Evolutionary conservation across 2,888 invertebrate species (phyloP).

Genomic region (Siphlonurus alternatus): DNA sequence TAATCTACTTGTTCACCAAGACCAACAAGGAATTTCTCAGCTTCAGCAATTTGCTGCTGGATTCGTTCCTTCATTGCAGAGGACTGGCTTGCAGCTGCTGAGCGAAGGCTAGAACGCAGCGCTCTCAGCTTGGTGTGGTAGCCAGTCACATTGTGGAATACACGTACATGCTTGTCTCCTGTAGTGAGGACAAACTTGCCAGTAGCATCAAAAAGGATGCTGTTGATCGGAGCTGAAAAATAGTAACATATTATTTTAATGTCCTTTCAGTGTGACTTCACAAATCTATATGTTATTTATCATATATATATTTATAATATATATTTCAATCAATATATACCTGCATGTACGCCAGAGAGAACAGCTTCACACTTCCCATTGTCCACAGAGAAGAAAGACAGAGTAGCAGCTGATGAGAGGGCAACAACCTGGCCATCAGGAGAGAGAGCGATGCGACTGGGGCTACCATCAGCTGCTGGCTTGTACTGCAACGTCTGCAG

Average conservation of each 20-base stretch:
- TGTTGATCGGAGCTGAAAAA: constrained; percentile 45
- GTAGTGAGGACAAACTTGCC: constrained; percentile 55
- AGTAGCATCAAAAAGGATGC: constrained; percentile 54
- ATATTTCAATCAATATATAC: constrained; percentile 16
- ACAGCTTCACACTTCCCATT: constrained; percentile 45
- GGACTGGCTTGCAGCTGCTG: constrained; percentile 32
- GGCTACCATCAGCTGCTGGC: constrained; percentile 29
- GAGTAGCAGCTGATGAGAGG: constrained; percentile 41
- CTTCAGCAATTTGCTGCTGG: constrained; percentile 45
- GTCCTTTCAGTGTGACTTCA: neutral
- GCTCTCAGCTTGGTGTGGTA: constrained; percentile 32
- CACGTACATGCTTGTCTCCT: constrained; percentile 57
- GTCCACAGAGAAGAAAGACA: constrained; percentile 53
- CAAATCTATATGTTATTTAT: neutral
- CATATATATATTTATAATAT: neutral
- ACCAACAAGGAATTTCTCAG: constrained; percentile 27
- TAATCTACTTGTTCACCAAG: constrained; percentile 3
- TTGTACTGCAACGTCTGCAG: constrained; percentile 45
- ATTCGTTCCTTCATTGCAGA: constrained; percentile 63
- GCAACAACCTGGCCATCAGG: constrained; percentile 64
- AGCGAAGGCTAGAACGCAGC: constrained; percentile 33
- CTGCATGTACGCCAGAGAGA: constrained; percentile 41
- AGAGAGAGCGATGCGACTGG: constrained; percentile 46
- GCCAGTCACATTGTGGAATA: constrained; percentile 65
- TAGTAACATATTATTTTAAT: neutral